A percentile compares a stretch with the other conserved stretches of the same genome.
These are phyloP conservation scores for Chitala chitala DNA, from an alignment of 2,113 vertebrate species.

Conservation along the genomic window DNA sequence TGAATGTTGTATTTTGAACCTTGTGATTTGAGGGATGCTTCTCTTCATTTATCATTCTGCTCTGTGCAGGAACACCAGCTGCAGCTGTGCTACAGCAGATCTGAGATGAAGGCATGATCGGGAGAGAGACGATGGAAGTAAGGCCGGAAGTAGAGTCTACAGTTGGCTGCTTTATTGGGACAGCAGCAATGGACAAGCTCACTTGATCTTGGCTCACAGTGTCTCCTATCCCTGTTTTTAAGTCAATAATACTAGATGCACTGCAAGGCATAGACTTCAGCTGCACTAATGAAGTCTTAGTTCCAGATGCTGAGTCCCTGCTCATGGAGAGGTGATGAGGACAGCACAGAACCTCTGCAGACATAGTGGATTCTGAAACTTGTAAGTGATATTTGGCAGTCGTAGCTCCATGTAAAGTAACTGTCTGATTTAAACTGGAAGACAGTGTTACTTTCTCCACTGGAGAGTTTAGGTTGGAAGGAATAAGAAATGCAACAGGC, in stretches of 20 bases:
- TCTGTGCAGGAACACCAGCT: conserved; percentile 57
- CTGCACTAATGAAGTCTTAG: conserved; percentile 67
- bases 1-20: conserved; percentile 60
- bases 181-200: conserved; percentile 50
- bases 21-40: conserved; percentile 50
- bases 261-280: conserved; percentile 69
- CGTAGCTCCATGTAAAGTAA: conserved; percentile 71
- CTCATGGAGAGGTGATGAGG: conserved; percentile 80
- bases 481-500: conserved; percentile 79
- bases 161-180: conserved; percentile 61
- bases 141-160: conserved; percentile 56
- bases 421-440: conserved; percentile 78
- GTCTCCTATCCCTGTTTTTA: conserved; percentile 53
- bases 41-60: conserved; percentile 71
- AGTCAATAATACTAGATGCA: conserved; percentile 52
- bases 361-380: conserved; percentile 61
- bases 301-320: conserved; percentile 67
- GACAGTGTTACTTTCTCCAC: conserved; percentile 86
- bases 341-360: conserved; percentile 76
- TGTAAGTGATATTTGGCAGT: conserved; percentile 77
- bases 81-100: conserved; percentile 64
- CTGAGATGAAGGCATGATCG: conserved; percentile 62
- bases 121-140: conserved; percentile 66
- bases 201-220: conserved; percentile 52
- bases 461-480: conserved; percentile 78